Evolutionary conservation across 2,888 invertebrate genomes (phyloP), one percentile per base, ranked within the genome.

Genomic region (Octonoba sinensis): DNA sequence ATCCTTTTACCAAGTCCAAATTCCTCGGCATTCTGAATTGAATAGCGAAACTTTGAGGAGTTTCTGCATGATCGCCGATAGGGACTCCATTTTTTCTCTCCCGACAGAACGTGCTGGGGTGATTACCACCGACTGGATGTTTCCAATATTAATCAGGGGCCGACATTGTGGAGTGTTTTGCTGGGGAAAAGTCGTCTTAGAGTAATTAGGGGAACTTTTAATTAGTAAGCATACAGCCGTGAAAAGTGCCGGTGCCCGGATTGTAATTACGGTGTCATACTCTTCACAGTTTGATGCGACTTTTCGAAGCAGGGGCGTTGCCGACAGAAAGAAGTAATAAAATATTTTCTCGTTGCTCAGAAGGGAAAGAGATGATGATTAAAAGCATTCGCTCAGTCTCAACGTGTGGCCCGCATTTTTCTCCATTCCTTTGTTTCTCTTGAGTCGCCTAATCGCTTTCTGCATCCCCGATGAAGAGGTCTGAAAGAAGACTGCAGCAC

Each of bases 201-300:
- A 77, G 77, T 77, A 77, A 77, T 77, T 77, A 77, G 71, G 70
- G 77, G 64, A 64, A 71, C 77, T 71, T 77, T 77, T 77, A 77
- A 77, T 77, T 77, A 77, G 77, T 71, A 77, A 56, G 77, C 77
- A 77, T 18, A 71, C 64, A 77, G 77, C 77, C 77, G 77, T 76
- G 76, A 76, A 76, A 70, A 76, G 76, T 77, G 77, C 71, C 70
- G 46, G 66, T 27, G 47, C 51, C 20, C 49, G 77, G 70, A 71
- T 65, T 71, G 64, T 71, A 77, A 77, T 77, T 77, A 77, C 71
- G 47, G 77, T 77, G 77, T 77, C 77, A 76, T 70, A 51, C 76
- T 49, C 67, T 59, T 76, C 76, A 64, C 76, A 71, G 64, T 77
- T 70, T 77, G 77, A 70, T 57, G 62, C 76, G 60, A 76, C 69